Base-by-base conservation (phyloP, 2,113 vertebrate genomes). In the Coturnix japonica region DNA sequence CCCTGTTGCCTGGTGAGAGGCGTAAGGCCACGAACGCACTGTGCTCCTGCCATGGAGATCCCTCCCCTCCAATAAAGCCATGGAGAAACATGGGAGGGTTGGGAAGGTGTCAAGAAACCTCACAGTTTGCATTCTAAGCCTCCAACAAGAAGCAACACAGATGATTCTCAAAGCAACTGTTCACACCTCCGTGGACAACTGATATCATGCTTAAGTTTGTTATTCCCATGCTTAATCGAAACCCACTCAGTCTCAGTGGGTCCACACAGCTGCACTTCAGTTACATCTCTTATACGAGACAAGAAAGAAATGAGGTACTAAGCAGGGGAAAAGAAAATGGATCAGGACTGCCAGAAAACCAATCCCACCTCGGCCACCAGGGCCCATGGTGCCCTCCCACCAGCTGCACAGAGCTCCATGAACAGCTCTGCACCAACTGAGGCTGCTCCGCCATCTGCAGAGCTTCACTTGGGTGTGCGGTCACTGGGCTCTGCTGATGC, bases 11-110 rank as follows among this genome's bases (percentile, higher is more conserved):
- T 57, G 51, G 41, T 3, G 61, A 65, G 28, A 12, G 53, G 53
- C 19, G 8, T 2, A 56, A 59, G 39, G 23, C n/a, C 61, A 41
- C 54, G n/a, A 39, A 31, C 54, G 14, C 1, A 1, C 20, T 61
- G 54, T 53, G 44, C 33, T 35, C 20, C 19, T 56, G 7, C 17
- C 23, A 73, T 54, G 17, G 63, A 77, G 20, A 49, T 23, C 17
- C 19, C 9, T 51, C 47, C 64, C 46, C 65, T 46, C 61, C 69
- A 77, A 56, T 77, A 35, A 67, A 80, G 64, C 64, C 44, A 47
- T 1, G 0, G 0, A 7, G 3, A n/a, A 85, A 73, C 0, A 0
- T 23, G 60, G 22, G 54, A 46, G 79, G 11, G 30, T 2, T 17
- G 37, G 49, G 35, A 73, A 89, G 60, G 61, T 64, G 35, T 46